phyloP scores from a whole-genome alignment of 2,888 invertebrate species.

The Gryllus longicercus region DNA sequence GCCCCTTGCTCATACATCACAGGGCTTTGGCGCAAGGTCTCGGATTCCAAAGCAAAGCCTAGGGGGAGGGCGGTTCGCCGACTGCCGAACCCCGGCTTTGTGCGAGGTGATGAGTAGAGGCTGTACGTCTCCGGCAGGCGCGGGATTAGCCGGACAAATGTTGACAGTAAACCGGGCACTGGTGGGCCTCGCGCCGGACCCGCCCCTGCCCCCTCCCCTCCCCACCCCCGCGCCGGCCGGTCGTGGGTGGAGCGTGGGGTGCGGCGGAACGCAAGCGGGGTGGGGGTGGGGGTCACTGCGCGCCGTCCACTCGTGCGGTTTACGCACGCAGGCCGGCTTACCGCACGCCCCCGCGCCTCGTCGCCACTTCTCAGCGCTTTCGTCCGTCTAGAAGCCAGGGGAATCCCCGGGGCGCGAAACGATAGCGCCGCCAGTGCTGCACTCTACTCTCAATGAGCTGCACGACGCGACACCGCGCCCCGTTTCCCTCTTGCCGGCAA shows the following conservation, averaged over 20 bases:
- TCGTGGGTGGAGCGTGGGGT: too few relatives aligned
- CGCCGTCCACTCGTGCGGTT: background rate
- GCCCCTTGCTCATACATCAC: constrained; percentile 19
- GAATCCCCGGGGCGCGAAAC: too few relatives aligned
- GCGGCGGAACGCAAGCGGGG: background rate
- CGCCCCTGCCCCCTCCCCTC: too few relatives aligned
- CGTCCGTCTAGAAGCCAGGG: too few relatives aligned
- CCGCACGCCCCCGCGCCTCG: background rate
- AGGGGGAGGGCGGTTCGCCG: background rate
- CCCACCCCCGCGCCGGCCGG: too few relatives aligned
- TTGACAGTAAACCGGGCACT: constrained; percentile 34
- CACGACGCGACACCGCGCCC: background rate
- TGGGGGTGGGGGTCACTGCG: background rate
- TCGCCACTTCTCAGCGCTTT: too few relatives aligned
- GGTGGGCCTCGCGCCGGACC: background rate
- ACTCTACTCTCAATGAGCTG: too few relatives aligned
- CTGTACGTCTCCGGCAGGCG: constrained; percentile 29
- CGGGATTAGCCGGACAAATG: constrained; percentile 37
- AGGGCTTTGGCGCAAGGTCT: constrained; percentile 20
- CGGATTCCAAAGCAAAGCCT: constrained; percentile 17
- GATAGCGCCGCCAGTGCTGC: too few relatives aligned
- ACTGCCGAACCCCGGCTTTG: constrained; percentile 31
- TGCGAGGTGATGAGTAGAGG: constrained; percentile 33
- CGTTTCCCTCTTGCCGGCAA: background rate
- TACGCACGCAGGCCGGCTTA: background rate